Evolutionary conservation across 2,113 vertebrate species (phyloP).

Genomic region (Glaucomys volans): DNA sequence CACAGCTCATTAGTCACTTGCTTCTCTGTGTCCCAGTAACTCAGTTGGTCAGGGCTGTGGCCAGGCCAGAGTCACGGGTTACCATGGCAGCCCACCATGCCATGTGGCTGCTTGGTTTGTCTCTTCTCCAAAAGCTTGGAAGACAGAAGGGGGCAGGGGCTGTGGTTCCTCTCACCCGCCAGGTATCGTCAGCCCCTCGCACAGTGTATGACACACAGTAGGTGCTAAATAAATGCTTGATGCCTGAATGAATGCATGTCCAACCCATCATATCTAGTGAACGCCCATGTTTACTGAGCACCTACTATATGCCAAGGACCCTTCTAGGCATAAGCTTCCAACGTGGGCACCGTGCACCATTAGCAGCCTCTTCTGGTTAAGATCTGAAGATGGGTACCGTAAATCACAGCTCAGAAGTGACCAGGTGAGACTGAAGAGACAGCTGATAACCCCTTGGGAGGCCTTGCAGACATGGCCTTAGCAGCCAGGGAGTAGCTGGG

Average conservation of each 20-base stretch:
- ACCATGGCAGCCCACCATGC: slow-evolving; percentile 22
- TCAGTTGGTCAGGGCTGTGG: not conserved
- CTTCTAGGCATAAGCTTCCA: not conserved
- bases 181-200: not conserved
- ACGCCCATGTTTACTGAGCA: not conserved
- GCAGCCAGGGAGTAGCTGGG: not conserved
- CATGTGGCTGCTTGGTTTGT: not conserved
- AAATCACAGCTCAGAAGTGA: not conserved
- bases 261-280: not conserved
- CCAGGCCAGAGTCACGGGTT: not conserved
- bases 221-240: not conserved
- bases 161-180: not conserved
- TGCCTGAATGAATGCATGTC: not conserved
- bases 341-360: rapidly evolving
- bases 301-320: not conserved
- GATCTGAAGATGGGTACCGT: not conserved
- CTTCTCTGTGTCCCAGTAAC: not conserved
- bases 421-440: not conserved
- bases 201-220: not conserved
- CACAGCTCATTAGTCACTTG: not conserved
- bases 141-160: not conserved
- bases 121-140: not conserved
- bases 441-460: not conserved
- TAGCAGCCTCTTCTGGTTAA: not conserved
- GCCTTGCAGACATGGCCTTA: rapidly evolving